A percentile compares a stretch with the other conserved stretches of the same genome.
Evolutionary conservation across 2,888 invertebrate species (phyloP).

Genomic region (Tyria jacobaeae): DNA sequence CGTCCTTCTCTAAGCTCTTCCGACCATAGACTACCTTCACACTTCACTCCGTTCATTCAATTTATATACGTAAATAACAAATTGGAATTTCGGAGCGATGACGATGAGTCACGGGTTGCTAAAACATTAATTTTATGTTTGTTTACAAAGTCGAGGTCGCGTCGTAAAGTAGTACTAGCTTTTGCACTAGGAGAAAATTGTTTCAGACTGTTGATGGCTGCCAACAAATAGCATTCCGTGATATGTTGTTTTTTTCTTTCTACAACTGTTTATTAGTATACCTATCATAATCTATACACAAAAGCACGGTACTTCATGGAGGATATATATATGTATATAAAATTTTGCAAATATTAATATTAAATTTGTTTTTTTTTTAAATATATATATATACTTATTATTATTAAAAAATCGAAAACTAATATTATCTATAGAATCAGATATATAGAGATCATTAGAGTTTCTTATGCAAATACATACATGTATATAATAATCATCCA

Average conservation of each 20-base stretch:
- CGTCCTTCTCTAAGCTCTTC: slow-evolving; percentile 36
- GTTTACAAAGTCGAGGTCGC: slow-evolving; percentile 46
- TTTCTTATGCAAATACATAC: not conserved
- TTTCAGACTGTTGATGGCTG: slow-evolving; percentile 8
- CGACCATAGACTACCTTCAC: slow-evolving; percentile 33
- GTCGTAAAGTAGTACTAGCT: slow-evolving; percentile 23
- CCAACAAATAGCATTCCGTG: slow-evolving; percentile 12
- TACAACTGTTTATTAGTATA: not conserved
- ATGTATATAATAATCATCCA: no score
- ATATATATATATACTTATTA: slow-evolving; percentile 2
- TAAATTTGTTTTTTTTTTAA: no score
- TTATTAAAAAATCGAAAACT: not conserved
- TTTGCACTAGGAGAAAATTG: slow-evolving; percentile 2
- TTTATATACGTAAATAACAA: slow-evolving; percentile 34
- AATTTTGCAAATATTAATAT: no score
- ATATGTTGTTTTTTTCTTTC: not conserved
- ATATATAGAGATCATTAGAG: not conserved
- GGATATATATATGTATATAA: no score
- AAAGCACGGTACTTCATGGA: no score
- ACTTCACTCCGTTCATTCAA: slow-evolving; percentile 10
- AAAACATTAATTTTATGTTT: slow-evolving; percentile 40
- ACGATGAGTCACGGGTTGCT: slow-evolving; percentile 46
- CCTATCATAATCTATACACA: no score
- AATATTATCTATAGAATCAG: not conserved
- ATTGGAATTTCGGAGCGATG: slow-evolving; percentile 43